Conservation (phyloP, 2,113 vertebrate genomes). For the Litocranius walleri region DNA sequence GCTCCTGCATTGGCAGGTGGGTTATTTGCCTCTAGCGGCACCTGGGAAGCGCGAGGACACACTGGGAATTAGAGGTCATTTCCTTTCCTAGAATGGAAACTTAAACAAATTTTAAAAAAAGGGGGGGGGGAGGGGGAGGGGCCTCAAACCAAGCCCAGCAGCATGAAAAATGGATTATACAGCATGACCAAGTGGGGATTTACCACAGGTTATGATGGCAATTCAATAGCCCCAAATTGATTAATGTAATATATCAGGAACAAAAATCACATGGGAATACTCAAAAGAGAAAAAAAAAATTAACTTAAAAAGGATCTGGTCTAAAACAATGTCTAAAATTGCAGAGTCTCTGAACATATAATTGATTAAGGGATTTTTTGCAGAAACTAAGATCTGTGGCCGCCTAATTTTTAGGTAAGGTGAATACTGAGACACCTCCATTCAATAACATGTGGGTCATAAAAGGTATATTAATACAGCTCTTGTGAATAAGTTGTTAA, state of each 20-base stretch:
- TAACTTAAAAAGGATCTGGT: neutral
- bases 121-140: too few relatives aligned
- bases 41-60: neutral
- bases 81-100: neutral
- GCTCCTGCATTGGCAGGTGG: neutral
- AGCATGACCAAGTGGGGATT: too few relatives aligned
- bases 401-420: accelerated
- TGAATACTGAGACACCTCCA: neutral
- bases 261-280: accelerated
- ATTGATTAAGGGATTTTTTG: neutral
- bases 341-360: neutral
- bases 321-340: neutral
- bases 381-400: neutral
- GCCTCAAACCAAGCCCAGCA: neutral
- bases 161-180: neutral
- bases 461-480: neutral
- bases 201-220: accelerated
- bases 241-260: neutral
- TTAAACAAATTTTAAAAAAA: too few relatives aligned
- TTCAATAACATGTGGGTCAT: neutral
- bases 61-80: accelerated
- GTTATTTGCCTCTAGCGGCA: accelerated
- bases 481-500: neutral
- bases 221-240: neutral
- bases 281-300: neutral